Evolutionary conservation across 2,888 invertebrate genomes (phyloP).

Genomic region (Ormyrus labotus): DNA sequence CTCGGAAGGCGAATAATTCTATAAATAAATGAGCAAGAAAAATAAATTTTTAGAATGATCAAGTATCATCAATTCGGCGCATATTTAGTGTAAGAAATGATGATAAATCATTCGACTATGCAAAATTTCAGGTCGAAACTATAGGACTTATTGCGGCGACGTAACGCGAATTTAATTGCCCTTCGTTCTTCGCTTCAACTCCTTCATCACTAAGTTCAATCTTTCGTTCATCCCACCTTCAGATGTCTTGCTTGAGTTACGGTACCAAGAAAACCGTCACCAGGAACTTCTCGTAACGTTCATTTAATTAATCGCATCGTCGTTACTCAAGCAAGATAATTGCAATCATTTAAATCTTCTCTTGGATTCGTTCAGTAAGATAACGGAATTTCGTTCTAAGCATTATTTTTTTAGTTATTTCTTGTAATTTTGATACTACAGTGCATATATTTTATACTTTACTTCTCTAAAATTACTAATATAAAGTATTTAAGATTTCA

Average conservation of each 20-base stretch:
- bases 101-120: constrained; percentile 33
- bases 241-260: constrained; percentile 44
- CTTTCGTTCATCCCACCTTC: constrained; percentile 41
- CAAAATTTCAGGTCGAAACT: neutral
- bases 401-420: constrained; percentile 2
- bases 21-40: no score
- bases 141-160: neutral
- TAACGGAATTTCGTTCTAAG: constrained; percentile 6
- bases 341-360: constrained; percentile 21
- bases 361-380: constrained; percentile 9
- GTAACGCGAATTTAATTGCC: constrained; percentile 48
- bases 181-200: constrained; percentile 17
- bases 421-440: no score
- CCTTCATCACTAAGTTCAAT: constrained; percentile 38
- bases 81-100: neutral
- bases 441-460: no score
- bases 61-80: no score
- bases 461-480: no score
- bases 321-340: constrained; percentile 39
- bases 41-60: no score
- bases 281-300: constrained; percentile 43
- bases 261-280: constrained; percentile 37
- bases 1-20: no score
- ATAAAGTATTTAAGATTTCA: no score
- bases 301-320: constrained; percentile 49